These are phyloP conservation scores for Pachycephus smyrnensis DNA, from an alignment of 2,888 invertebrate genomes.

Conservation along the genomic window DNA sequence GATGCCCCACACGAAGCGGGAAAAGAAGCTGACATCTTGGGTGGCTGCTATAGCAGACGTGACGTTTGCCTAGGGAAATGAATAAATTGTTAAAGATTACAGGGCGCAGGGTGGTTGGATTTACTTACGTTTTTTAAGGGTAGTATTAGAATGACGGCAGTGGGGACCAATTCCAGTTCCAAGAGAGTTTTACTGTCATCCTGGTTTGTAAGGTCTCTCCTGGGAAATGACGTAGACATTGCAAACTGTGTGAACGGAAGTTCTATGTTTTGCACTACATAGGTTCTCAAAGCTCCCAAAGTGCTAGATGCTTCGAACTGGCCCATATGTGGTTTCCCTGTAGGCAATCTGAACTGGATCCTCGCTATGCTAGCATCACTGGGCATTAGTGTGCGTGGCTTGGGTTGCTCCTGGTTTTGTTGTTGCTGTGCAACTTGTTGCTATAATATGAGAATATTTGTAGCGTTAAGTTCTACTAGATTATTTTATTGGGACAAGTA, in stretches of 20 bases:
- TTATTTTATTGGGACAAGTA: background rate
- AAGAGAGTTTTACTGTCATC: slow-evolving; percentile 72
- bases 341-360: slow-evolving; percentile 88
- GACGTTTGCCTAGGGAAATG: slow-evolving; percentile 39
- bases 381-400: slow-evolving; percentile 11
- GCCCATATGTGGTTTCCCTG: slow-evolving; percentile 80
- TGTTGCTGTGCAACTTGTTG: slow-evolving; percentile 36
- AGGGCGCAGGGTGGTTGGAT: background rate
- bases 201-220: slow-evolving; percentile 73
- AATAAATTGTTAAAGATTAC: slow-evolving; percentile 2
- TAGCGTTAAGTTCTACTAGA: slow-evolving; percentile 1
- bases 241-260: slow-evolving; percentile 73
- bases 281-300: slow-evolving; percentile 71
- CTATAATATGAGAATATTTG: slow-evolving; percentile 23
- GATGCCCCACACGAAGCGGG: slow-evolving; percentile 72
- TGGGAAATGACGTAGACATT: slow-evolving; percentile 83
- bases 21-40: slow-evolving; percentile 68
- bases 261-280: slow-evolving; percentile 70
- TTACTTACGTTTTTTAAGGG: slow-evolving; percentile 68
- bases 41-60: slow-evolving; percentile 54
- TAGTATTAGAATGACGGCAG: slow-evolving; percentile 80
- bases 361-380: slow-evolving; percentile 71
- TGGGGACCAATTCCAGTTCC: slow-evolving; percentile 80
- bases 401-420: slow-evolving; percentile 27
- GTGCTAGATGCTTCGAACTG: slow-evolving; percentile 78